Evolutionary conservation across 2,888 invertebrate genomes (phyloP), one percentile per base, ranked within the genome.

Genomic region (Rhopalosiphum nymphaeae): DNA sequence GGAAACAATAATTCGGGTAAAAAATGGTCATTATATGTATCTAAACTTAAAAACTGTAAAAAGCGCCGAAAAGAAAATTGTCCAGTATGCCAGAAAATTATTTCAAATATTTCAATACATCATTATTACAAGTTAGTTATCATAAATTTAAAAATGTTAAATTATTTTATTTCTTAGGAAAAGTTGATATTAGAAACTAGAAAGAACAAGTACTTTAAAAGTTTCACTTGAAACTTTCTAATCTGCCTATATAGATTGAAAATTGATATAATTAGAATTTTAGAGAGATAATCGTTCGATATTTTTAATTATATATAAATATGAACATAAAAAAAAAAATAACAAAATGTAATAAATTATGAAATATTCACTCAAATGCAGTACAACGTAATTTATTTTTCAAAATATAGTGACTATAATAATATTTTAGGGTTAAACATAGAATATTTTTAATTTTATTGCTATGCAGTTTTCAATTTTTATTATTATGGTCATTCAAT

Each of bases 51-150:
- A 49, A 49, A 21, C 9, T 36, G 78, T 16, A 49, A 21, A 61
- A 61, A 92, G 29, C 61, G 16, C 25, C 44, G 10, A 56, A 93
- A 93, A 78, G 89, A n/a, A 44, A 46, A 92, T n/a, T 92, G 89
- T 78, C 89, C 89, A 61, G 84, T 93, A 78, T 89, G 78, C 13
- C 42, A 93, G 26, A 93, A 89, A n/a, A 93, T 44, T 26, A 86
- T 93, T 67, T 53, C 36, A n/a, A 93, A n/a, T n/a, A 86, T 89
- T 67, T 53, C 36, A 49, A 36, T 84, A 26, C 9, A 7, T 61
- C 44, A 46, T 9, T 78, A 84, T 89, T 44, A 84, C 56, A 93
- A 56, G 88, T 92, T 5, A 25, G 53, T 29, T 84, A 78, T 16
- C 10, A 36, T 87, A 42, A 42, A 46, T 21, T 21, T 21, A 78